Percentiles rank a stretch among this genome's conserved stretches.
phyloP scores from a whole-genome alignment of 2,888 invertebrate species.

The Drosophila meridiana region DNA sequence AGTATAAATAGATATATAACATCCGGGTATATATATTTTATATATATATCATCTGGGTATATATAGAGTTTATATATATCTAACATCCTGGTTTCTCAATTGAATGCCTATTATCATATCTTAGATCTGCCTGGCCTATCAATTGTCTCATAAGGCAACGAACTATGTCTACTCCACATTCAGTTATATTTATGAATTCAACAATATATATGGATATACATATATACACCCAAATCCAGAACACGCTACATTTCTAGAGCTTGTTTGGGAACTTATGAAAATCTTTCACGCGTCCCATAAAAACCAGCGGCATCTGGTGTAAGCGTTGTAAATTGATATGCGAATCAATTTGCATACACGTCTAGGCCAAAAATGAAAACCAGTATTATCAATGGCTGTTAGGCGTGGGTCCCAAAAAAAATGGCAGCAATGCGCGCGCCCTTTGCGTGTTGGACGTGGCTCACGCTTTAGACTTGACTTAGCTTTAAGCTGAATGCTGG shows the following conservation, averaged over 20 bases:
- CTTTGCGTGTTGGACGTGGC: slow-evolving; percentile 51
- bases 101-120: neutral
- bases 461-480: slow-evolving; percentile 18
- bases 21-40: too few species aligned
- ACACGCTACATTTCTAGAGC: slow-evolving; percentile 5
- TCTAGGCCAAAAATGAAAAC: slow-evolving; percentile 19
- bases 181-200: neutral
- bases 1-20: too few species aligned
- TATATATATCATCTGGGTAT: too few species aligned
- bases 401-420: slow-evolving; percentile 1
- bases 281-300: slow-evolving; percentile 2
- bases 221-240: too few species aligned
- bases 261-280: neutral
- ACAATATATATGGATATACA: neutral
- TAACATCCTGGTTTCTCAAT: neutral
- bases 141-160: neutral
- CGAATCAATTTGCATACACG: slow-evolving; percentile 40
- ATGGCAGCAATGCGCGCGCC: slow-evolving; percentile 39
- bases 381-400: slow-evolving; percentile 14
- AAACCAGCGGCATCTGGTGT: slow-evolving; percentile 11
- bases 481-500: slow-evolving; percentile 23
- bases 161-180: neutral
- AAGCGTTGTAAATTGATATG: slow-evolving; percentile 14
- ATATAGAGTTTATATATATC: neutral
- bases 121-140: neutral